A percentile compares a stretch with the other conserved stretches of the same genome.
Evolutionary conservation across 2,888 invertebrate genomes (phyloP).

Genomic region (Cantharis rufa): DNA sequence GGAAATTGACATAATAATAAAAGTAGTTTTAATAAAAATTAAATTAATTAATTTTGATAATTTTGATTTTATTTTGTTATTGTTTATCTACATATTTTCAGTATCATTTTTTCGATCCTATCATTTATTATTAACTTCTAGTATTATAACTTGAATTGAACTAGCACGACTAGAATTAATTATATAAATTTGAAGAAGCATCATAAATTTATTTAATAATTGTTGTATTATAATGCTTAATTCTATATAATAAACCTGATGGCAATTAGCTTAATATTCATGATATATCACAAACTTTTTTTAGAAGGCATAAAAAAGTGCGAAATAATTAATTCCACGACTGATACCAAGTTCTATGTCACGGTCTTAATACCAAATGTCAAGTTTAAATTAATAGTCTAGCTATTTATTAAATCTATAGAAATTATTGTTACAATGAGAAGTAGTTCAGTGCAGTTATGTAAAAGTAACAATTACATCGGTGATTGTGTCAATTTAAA

Average conservation of each 20-base stretch:
- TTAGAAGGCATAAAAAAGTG: background rate
- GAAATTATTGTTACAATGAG: background rate
- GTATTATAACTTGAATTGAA: background rate
- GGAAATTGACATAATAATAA: no score
- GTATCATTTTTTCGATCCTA: no score
- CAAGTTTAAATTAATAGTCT: background rate
- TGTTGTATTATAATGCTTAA: background rate
- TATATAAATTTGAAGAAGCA: background rate
- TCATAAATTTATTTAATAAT: background rate
- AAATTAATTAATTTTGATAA: no score
- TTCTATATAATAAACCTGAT: background rate
- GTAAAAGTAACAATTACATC: background rate
- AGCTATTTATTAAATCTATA: background rate
- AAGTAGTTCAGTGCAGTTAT: background rate
- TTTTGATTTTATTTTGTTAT: no score
- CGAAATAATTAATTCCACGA: background rate
- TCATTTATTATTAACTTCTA: no score
- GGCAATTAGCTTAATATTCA: background rate
- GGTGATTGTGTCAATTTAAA: background rate
- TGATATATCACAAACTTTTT: background rate
- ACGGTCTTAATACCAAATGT: constrained; percentile 1
- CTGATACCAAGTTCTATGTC: constrained; percentile 9
- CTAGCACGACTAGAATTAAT: background rate
- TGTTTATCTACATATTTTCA: no score
- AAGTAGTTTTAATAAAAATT: no score